Percentiles rank a stretch among this genome's conserved stretches.
These are phyloP conservation scores for Myiagra hebetior DNA, from an alignment of 2,113 vertebrate species.

Conservation along the genomic window DNA sequence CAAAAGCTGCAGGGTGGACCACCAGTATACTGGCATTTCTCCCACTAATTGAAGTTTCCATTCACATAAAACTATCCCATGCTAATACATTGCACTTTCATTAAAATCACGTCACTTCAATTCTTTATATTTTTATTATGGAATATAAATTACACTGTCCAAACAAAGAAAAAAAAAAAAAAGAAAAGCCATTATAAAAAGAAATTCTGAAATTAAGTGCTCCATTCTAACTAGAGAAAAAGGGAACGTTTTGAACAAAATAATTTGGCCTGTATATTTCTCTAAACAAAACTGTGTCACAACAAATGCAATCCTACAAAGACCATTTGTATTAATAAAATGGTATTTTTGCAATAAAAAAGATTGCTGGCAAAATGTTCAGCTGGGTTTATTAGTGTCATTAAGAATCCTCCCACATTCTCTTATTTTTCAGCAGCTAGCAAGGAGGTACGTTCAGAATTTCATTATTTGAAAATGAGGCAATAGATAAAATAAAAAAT, in stretches of 20 bases:
- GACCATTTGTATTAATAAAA: slow-evolving; percentile 53
- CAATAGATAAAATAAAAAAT: slow-evolving; percentile 56
- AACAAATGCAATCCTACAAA: slow-evolving; percentile 12
- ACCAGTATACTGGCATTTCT: not conserved
- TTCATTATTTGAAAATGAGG: slow-evolving; percentile 61
- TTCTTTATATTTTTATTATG: not conserved
- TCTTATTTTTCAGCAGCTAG: slow-evolving; percentile 39
- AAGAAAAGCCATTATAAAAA: not conserved
- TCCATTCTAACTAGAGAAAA: not conserved
- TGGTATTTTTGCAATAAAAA: slow-evolving; percentile 35
- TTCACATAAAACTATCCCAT: not conserved
- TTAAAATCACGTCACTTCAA: not conserved
- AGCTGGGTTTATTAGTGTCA: slow-evolving; percentile 50
- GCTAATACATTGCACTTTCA: not conserved
- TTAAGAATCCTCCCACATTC: slow-evolving; percentile 45
- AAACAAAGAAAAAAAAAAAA: not conserved
- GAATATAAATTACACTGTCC: not conserved
- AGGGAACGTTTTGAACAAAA: not conserved
- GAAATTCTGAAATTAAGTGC: not conserved
- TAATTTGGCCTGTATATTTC: slow-evolving; percentile 41
- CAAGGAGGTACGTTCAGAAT: slow-evolving; percentile 8
- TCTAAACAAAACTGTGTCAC: slow-evolving; percentile 4
- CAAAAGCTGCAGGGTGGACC: not conserved
- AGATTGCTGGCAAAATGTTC: not conserved
- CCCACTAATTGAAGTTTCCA: not conserved